These are phyloP conservation scores for Cecropterus lyciades DNA, from an alignment of 1,140 invertebrate genomes.

Conservation along the genomic window DNA sequence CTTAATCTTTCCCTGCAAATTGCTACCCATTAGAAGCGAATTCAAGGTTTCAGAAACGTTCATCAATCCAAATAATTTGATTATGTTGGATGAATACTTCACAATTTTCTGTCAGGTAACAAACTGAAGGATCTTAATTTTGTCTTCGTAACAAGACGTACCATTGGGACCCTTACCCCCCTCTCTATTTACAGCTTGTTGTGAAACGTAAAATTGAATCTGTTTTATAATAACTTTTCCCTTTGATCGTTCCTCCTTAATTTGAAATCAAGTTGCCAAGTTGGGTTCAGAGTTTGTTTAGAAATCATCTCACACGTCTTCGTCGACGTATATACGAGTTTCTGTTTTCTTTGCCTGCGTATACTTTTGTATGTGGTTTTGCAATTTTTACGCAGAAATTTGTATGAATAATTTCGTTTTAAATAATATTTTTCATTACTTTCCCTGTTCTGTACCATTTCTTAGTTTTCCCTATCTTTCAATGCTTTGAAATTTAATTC, in stretches of 20 bases:
- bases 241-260: slow-evolving; percentile 16
- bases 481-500: too few relatives aligned
- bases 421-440: too few relatives aligned
- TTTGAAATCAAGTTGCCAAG: slow-evolving; percentile 14
- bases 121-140: slow-evolving; percentile 17
- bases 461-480: too few relatives aligned
- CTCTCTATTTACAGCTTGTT: slow-evolving; percentile 15
- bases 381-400: too few relatives aligned
- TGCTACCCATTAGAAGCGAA: not conserved
- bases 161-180: slow-evolving; percentile 12
- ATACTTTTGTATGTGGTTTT: too few relatives aligned
- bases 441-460: too few relatives aligned
- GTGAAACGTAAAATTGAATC: slow-evolving; percentile 30
- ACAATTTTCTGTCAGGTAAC: not conserved
- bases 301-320: not conserved
- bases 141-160: not conserved
- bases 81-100: slow-evolving; percentile 19
- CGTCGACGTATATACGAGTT: not conserved
- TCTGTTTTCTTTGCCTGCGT: too few relatives aligned
- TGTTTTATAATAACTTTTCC: slow-evolving; percentile 19
- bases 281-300: slow-evolving; percentile 5
- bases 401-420: too few relatives aligned
- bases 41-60: not conserved
- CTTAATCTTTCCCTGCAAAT: not conserved
- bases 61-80: slow-evolving; percentile 13